Percentiles rank a stretch among this genome's conserved stretches.
Evolutionary conservation across 2,113 vertebrate species (phyloP).

Genomic region (Phalacrocorax brasilianus): DNA sequence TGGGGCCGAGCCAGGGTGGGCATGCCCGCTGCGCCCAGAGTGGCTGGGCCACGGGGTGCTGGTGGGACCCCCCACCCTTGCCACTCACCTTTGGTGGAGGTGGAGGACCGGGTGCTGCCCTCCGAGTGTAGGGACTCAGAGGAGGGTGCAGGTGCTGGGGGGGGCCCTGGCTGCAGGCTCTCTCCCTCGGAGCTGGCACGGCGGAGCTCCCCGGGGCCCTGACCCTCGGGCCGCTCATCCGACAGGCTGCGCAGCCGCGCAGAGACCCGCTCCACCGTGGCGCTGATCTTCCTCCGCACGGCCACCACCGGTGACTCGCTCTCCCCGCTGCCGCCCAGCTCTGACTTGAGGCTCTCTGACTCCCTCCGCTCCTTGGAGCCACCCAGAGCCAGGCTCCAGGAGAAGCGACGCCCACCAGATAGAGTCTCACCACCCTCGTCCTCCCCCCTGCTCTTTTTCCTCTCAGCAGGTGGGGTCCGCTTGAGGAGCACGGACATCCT

Average conservation of each 20-base stretch:
- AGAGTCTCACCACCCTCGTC: slow-evolving; percentile 70
- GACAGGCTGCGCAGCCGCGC: slow-evolving; percentile 84
- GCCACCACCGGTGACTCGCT: slow-evolving; percentile 85
- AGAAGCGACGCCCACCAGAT: slow-evolving; percentile 72
- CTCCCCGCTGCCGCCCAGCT: slow-evolving; percentile 68
- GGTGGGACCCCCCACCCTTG: too few species aligned
- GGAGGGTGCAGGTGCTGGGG: slow-evolving; percentile 80
- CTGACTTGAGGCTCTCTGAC: slow-evolving; percentile 75
- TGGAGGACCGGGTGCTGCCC: slow-evolving; percentile 80
- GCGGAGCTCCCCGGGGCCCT: slow-evolving; percentile 50
- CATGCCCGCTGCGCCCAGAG: accelerated
- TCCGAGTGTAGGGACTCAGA: slow-evolving; percentile 91
- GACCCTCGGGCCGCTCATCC: background rate
- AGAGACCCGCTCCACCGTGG: slow-evolving; percentile 89
- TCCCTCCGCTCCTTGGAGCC: slow-evolving; percentile 81
- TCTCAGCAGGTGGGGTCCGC: slow-evolving; percentile 83
- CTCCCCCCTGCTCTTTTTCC: slow-evolving; percentile 79
- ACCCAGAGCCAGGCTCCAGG: slow-evolving; percentile 80
- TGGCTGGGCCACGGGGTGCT: accelerated
- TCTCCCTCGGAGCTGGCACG: slow-evolving; percentile 89
- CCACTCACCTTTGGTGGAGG: slow-evolving; percentile 61
- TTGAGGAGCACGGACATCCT: slow-evolving; percentile 85
- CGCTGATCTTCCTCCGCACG: slow-evolving; percentile 90
- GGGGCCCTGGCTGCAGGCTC: slow-evolving; percentile 73
- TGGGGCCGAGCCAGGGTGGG: accelerated